These are phyloP conservation scores for Emys orbicularis DNA, from an alignment of 2,797 vertebrate genomes.

Conservation along the genomic window DNA sequence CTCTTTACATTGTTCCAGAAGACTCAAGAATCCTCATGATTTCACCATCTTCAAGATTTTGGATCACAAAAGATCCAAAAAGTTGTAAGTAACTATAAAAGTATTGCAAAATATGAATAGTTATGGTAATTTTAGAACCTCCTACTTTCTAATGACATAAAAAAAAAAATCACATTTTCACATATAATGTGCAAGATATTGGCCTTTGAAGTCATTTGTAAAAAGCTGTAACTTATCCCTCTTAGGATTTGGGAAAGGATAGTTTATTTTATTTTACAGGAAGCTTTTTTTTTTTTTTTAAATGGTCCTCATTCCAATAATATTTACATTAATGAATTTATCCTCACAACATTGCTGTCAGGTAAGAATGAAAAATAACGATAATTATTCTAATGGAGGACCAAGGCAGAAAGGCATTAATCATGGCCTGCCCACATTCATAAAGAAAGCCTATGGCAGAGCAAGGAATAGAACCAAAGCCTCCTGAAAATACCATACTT, in stretches of 20 bases:
- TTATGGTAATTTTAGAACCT: not conserved
- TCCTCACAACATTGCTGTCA: not conserved
- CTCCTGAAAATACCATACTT: not conserved
- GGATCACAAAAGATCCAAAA: not conserved
- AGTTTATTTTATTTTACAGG: not conserved
- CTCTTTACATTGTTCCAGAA: not conserved
- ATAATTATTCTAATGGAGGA: not conserved
- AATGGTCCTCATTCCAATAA: not conserved
- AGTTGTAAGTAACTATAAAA: not conserved
- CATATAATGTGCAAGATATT: not conserved
- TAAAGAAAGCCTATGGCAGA: not conserved
- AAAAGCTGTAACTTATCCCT: not conserved
- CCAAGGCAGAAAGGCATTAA: fast-evolving
- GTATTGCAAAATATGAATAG: not conserved
- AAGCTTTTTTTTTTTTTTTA: not conserved
- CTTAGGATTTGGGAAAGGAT: not conserved
- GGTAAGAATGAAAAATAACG: not conserved
- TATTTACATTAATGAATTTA: not conserved
- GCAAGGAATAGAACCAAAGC: not conserved
- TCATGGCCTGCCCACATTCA: not conserved
- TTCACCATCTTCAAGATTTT: not conserved
- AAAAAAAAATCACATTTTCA: not conserved
- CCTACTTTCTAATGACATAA: not conserved
- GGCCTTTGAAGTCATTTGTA: not conserved
- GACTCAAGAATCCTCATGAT: not conserved